phyloP scores from a whole-genome alignment of 2,113 vertebrate species.

The Rhineura floridana region DNA sequence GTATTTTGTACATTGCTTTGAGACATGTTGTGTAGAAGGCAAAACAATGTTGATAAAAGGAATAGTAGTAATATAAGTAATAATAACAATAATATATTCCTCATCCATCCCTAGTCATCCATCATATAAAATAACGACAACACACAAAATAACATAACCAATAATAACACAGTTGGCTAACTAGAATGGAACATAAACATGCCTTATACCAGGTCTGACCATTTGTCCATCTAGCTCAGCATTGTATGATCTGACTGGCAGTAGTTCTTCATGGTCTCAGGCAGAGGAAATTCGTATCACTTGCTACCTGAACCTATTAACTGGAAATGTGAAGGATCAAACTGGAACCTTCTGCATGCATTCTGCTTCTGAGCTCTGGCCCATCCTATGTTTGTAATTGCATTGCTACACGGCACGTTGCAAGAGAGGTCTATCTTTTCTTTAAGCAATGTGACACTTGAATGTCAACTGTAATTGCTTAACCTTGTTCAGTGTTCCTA shows the following conservation, averaged over 20 bases:
- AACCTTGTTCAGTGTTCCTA: background rate
- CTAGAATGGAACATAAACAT: background rate
- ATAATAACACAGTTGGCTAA: background rate
- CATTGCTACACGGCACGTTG: background rate
- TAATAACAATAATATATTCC: too few relatives aligned
- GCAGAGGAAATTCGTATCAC: background rate
- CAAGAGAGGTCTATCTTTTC: background rate
- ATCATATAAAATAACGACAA: too few relatives aligned
- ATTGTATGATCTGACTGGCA: background rate
- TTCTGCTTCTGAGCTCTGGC: background rate
- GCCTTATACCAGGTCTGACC: background rate
- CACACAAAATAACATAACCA: background rate
- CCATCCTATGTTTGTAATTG: background rate
- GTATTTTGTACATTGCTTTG: too few relatives aligned
- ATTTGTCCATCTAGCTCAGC: background rate
- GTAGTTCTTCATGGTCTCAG: background rate
- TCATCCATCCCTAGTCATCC: too few relatives aligned
- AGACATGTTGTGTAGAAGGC: too few relatives aligned
- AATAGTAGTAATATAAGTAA: too few relatives aligned
- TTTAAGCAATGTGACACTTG: background rate
- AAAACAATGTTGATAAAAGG: too few relatives aligned
- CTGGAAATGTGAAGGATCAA: background rate
- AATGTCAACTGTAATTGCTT: background rate
- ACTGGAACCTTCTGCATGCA: background rate
- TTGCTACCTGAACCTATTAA: background rate